Percentiles rank a stretch among this genome's conserved stretches.
These are phyloP conservation scores for Chionis minor DNA, from an alignment of 2,113 vertebrate genomes.

Conservation along the genomic window DNA sequence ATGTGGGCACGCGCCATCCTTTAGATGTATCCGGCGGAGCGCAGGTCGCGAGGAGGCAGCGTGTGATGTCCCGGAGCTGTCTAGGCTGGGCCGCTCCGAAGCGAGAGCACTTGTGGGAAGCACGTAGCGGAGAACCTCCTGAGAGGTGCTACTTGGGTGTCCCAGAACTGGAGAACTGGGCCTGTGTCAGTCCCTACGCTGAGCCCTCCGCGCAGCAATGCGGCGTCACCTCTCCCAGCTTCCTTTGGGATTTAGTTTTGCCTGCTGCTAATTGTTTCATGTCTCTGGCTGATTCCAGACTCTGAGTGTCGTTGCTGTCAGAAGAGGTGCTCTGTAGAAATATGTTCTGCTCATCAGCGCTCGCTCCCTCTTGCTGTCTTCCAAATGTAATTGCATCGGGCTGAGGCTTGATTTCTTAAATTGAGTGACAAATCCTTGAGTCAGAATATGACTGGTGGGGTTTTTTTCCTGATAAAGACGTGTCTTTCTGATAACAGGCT, in stretches of 20 bases:
- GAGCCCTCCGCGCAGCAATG: not conserved
- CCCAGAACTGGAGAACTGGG: not conserved
- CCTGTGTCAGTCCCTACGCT: not conserved
- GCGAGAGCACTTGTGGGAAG: not conserved
- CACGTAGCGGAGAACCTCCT: not conserved
- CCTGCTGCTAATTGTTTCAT: not conserved
- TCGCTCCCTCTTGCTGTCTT: not conserved
- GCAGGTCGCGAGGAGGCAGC: not conserved
- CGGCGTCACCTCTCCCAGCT: accelerated
- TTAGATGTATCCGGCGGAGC: not conserved
- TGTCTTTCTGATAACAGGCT: not conserved
- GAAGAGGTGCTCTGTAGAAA: not conserved
- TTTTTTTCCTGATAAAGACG: not conserved
- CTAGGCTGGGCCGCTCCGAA: not conserved
- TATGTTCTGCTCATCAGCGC: not conserved
- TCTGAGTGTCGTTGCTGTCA: not conserved
- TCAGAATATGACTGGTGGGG: not conserved
- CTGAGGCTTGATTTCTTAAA: not conserved
- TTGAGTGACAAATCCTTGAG: not conserved
- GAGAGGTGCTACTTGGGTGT: not conserved
- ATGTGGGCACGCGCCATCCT: accelerated
- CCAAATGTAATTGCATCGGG: not conserved
- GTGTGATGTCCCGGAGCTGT: not conserved
- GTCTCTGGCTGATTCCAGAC: not conserved
- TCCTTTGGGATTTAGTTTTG: not conserved